Percentiles rank a stretch among this genome's conserved stretches.
Conservation (phyloP, 2,113 vertebrate species). For the Calidris pygmaea region DNA sequence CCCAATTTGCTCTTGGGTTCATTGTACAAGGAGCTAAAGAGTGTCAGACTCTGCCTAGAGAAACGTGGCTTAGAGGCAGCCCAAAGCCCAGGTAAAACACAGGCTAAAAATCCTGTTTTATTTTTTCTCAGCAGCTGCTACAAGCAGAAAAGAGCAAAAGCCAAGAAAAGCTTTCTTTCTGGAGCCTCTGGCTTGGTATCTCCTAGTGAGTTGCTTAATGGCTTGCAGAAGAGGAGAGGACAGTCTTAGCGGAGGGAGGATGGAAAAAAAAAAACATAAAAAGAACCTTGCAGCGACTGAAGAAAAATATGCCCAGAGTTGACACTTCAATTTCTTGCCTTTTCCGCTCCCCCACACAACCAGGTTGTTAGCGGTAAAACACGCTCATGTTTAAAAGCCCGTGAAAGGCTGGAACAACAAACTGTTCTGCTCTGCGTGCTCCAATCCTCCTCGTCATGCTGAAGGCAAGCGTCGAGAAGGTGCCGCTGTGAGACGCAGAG, state of each 20-base stretch:
- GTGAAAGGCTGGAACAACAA: conserved; percentile 19
- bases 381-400: conserved; percentile 18
- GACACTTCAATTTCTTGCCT: conserved; percentile 34
- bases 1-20: neutral
- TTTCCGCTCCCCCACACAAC: neutral
- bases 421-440: neutral
- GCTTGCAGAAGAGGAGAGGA: neutral
- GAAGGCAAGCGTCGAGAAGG: neutral
- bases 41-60: neutral
- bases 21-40: neutral
- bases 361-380: conserved; percentile 20
- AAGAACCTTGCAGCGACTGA: neutral
- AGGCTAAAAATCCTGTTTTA: neutral
- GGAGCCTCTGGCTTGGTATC: neutral
- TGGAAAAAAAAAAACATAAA: neutral
- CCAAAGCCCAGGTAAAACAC: neutral
- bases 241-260: neutral
- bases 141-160: neutral
- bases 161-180: neutral
- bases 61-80: neutral
- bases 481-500: neutral
- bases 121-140: neutral
- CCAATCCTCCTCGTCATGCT: neutral
- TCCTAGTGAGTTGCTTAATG: neutral
- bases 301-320: neutral